Evolutionary conservation across 2,113 vertebrate genomes (phyloP).

Genomic region (Eurypyga helias): DNA sequence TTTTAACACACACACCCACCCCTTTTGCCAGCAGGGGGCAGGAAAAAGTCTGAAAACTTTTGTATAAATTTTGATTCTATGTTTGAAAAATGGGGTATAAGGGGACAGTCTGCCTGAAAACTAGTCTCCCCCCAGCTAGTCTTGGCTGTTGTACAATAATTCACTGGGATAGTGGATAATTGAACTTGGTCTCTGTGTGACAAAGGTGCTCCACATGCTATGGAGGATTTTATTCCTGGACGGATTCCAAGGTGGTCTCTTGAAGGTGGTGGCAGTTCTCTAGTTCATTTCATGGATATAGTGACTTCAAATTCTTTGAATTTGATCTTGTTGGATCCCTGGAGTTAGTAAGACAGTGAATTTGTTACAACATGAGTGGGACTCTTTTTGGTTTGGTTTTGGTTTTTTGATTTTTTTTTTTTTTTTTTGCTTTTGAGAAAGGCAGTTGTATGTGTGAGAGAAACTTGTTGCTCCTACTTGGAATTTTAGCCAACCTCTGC

Average conservation of each 20-base stretch:
- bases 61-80: not conserved
- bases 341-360: not conserved
- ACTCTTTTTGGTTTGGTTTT: no score
- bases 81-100: not conserved
- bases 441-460: not conserved
- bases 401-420: not conserved
- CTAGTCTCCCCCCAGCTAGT: not conserved
- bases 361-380: not conserved
- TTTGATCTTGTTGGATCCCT: not conserved
- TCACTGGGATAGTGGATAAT: not conserved
- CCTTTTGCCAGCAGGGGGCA: not conserved
- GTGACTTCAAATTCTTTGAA: not conserved
- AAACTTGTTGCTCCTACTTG: not conserved
- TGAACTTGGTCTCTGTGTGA: not conserved
- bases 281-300: not conserved
- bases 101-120: not conserved
- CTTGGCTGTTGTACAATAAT: not conserved
- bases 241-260: not conserved
- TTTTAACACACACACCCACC: not conserved
- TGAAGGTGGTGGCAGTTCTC: not conserved
- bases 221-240: not conserved
- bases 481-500: not conserved
- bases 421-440: not conserved
- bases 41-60: not conserved
- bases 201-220: not conserved